Base-by-base conservation (phyloP, 2,888 invertebrate genomes). In the Orthosia cruda region DNA sequence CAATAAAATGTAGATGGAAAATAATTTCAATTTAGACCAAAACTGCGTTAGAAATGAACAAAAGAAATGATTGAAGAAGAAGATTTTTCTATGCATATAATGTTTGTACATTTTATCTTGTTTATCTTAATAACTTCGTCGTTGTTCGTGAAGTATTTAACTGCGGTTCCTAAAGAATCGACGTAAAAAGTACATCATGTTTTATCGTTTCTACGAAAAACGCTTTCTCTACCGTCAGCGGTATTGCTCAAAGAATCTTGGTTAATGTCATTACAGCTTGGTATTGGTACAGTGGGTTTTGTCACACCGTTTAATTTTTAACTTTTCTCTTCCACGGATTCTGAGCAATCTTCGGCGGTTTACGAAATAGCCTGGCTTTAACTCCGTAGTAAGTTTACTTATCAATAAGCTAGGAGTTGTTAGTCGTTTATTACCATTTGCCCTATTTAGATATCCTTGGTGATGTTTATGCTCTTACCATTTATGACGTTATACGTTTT, bases 161-260 rank as follows among this genome's bases (percentile, higher is more conserved):
- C 68, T 49, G 57, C 49, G 70, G 47, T 71, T 63, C 52, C 32
- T 68, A 57, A 80, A 72, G 69, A 73, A 63, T 57, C 57, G 45
- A 67, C 72, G 73, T 77, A 69, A 79, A 83, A 84, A 76, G 77
- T 81, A 78, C 87, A 86, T 86, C 87, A 87, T 87, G 89, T 89
- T 89, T 88, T 91, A 91, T 92, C 90, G 89, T 91, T 94, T 94
- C 94, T 91, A 89, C 92, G 95, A 95, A 96, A 92, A 91, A 90
- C 89, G 95, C 96, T 95, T 95, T 95, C 95, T 94, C 95, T 89
- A 84, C 90, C 88, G 91, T 88, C 93, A 90, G 91, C 90, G 86
- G 87, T 81, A 62, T 86, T 81, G 86, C 88, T 92, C 91, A 92
- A 93, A 92, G 92, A 72, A 64, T 67, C 86, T 89, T 88, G 89